A percentile compares a stretch with the other conserved stretches of the same genome.
These are phyloP conservation scores for Sphaeramia orbicularis DNA, from an alignment of 2,797 vertebrate genomes.

Conservation along the genomic window DNA sequence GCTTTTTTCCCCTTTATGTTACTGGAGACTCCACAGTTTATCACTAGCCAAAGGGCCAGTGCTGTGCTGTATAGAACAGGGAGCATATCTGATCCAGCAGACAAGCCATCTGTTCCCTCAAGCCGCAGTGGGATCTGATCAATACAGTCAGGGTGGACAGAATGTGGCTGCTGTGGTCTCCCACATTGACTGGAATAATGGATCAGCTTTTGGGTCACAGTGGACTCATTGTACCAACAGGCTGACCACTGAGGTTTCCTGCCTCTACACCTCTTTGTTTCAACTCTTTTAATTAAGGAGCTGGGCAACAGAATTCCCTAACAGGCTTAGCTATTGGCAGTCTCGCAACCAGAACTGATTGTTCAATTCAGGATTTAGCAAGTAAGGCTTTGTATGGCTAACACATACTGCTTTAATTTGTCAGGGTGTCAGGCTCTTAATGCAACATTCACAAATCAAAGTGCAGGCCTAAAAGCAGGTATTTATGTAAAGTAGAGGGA, in stretches of 20 bases:
- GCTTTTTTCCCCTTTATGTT: slow-evolving; percentile 11
- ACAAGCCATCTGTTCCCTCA: slow-evolving; percentile 78
- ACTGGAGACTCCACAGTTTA: slow-evolving; percentile 29
- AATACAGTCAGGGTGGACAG: slow-evolving; percentile 73
- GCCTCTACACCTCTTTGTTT: slow-evolving; percentile 76
- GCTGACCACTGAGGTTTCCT: slow-evolving; percentile 75
- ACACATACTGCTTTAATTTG: slow-evolving; percentile 61
- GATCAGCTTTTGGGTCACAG: slow-evolving; percentile 79
- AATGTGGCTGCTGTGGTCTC: slow-evolving; percentile 67
- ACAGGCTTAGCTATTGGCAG: slow-evolving; percentile 80
- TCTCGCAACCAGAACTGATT: slow-evolving; percentile 70
- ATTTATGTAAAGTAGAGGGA: slow-evolving; percentile 38
- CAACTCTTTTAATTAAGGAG: slow-evolving; percentile 82
- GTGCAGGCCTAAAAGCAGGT: slow-evolving; percentile 18
- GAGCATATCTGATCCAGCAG: slow-evolving; percentile 56
- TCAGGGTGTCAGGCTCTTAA: slow-evolving; percentile 41
- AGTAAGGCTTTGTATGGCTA: slow-evolving; percentile 68
- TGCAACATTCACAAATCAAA: slow-evolving; percentile 38
- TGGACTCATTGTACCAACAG: slow-evolving; percentile 79
- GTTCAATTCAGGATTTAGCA: slow-evolving; percentile 75
- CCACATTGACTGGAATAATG: slow-evolving; percentile 80
- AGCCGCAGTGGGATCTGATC: slow-evolving; percentile 74
- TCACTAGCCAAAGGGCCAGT: slow-evolving; percentile 43
- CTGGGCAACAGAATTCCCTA: slow-evolving; percentile 76
- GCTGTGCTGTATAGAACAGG: slow-evolving; percentile 7